Evolutionary conservation across 2,113 vertebrate species (phyloP).

Genomic region (Psammodynastes pulverulentus): DNA sequence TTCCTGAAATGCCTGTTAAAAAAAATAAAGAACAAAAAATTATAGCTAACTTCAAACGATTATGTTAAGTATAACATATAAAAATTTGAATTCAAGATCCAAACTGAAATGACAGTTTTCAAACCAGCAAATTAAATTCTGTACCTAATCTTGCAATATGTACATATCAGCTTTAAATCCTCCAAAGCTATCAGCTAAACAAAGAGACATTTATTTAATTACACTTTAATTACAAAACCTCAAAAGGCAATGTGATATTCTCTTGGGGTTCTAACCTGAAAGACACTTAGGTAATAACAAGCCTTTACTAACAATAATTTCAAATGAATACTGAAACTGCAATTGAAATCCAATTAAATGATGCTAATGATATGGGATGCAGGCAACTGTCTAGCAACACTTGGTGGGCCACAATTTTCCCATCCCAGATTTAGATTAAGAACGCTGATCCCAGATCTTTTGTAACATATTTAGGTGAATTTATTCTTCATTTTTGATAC

Average conservation of each 20-base stretch:
- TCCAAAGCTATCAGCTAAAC: neutral
- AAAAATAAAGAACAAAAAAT: neutral
- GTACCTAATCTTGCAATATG: neutral
- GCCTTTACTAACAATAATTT: neutral
- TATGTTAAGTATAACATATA: neutral
- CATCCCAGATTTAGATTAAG: neutral
- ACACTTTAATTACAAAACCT: neutral
- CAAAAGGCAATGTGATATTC: neutral
- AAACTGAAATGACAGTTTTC: neutral
- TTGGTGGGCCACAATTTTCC: neutral
- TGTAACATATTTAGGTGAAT: neutral
- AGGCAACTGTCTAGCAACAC: neutral
- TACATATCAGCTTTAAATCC: neutral
- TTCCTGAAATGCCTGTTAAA: neutral
- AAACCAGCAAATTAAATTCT: neutral
- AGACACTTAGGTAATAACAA: neutral
- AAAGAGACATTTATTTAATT: neutral
- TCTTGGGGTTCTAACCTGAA: neutral
- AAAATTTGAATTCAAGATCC: neutral
- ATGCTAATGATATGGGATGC: neutral
- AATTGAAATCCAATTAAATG: neutral
- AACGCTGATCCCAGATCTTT: neutral
- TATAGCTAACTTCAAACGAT: neutral
- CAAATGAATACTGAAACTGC: neutral
- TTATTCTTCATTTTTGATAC: neutral